phyloP scores from a whole-genome alignment of 2,888 invertebrate species.

The Drosophila limbata region DNA sequence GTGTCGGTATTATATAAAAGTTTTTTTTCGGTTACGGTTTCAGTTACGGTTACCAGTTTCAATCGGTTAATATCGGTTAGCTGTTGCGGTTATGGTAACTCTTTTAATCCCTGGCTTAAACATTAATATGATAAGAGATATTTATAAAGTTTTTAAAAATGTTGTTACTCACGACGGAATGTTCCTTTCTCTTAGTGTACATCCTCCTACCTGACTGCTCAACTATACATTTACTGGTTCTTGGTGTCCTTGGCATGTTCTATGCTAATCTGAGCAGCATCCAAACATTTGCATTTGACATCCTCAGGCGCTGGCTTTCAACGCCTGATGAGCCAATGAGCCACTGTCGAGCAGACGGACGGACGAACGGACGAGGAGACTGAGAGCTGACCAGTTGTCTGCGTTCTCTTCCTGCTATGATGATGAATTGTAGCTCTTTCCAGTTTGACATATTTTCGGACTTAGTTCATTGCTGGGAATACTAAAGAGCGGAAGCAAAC shows the following conservation, averaged over 20 bases:
- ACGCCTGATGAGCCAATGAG: slow-evolving; percentile 56
- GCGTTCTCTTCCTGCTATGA: slow-evolving; percentile 16
- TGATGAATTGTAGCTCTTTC: slow-evolving; percentile 59
- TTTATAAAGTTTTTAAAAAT: background rate
- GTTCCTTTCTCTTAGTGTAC: background rate
- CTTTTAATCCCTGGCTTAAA: no score
- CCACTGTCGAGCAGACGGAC: slow-evolving; percentile 7
- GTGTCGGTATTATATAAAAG: no score
- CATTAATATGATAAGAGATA: background rate
- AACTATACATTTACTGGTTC: slow-evolving; percentile 10
- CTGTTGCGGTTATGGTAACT: no score
- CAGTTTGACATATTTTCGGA: slow-evolving; percentile 51
- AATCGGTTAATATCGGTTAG: no score
- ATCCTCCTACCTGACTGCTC: slow-evolving; percentile 4
- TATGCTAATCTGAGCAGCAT: slow-evolving; percentile 67
- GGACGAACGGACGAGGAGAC: background rate
- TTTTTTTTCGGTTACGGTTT: no score
- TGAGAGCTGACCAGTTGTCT: slow-evolving; percentile 12
- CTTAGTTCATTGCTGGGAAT: slow-evolving; percentile 22
- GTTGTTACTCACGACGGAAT: background rate
- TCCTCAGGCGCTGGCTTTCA: slow-evolving; percentile 54
- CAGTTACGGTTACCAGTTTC: no score
- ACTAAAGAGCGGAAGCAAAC: slow-evolving; percentile 19
- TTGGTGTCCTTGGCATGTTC: slow-evolving; percentile 64
- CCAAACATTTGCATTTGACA: slow-evolving; percentile 69